Conservation (phyloP, 2,113 vertebrate genomes). For the Gorsachius goisagi region DNA sequence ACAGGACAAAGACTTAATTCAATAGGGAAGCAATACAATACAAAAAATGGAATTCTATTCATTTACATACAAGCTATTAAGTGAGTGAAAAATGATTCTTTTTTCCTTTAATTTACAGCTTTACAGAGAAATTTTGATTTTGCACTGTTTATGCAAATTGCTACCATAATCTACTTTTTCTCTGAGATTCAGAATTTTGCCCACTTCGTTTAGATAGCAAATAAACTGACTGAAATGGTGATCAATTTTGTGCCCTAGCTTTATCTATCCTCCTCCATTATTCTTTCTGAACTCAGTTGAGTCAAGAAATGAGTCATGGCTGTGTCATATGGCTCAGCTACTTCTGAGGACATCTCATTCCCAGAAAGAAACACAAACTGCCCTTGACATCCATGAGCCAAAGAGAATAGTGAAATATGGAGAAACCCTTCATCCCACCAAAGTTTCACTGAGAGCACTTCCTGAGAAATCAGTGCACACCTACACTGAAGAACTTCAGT, state of each 20-base stretch:
- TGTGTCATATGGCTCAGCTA: not conserved
- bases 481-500: not conserved
- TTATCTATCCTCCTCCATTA: not conserved
- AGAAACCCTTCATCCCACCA: not conserved
- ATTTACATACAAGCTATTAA: slow-evolving; percentile 55
- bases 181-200: slow-evolving; percentile 29
- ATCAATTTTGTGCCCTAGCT: not conserved
- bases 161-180: slow-evolving; percentile 24
- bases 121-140: slow-evolving; percentile 14
- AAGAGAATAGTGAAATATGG: not conserved
- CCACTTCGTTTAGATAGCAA: slow-evolving; percentile 20
- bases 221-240: not conserved
- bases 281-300: slow-evolving; percentile 12
- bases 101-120: slow-evolving; percentile 34
- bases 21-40: slow-evolving; percentile 64
- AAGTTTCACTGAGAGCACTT: not conserved
- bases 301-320: slow-evolving; percentile 40
- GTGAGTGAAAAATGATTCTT: slow-evolving; percentile 41
- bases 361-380: not conserved
- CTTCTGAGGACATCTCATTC: not conserved
- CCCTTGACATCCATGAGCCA: not conserved
- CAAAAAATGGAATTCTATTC: slow-evolving; percentile 58
- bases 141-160: slow-evolving; percentile 22
- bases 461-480: not conserved
- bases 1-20: slow-evolving; percentile 66